Base-by-base conservation (phyloP, 2,797 vertebrate genomes). In the Staurois parvus region DNA sequence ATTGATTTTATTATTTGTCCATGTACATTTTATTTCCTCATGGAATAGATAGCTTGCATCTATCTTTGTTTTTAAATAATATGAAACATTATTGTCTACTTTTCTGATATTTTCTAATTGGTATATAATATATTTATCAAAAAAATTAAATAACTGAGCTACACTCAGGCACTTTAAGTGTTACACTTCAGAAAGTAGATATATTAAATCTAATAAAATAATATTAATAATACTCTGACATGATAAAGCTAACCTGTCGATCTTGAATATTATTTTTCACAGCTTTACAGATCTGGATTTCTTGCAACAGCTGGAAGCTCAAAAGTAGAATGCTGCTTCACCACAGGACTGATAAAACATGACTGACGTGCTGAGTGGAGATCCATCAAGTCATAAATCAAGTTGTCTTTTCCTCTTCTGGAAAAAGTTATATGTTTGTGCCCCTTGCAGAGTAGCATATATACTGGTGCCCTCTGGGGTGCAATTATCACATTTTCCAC, bases 341-440 rank as follows among this genome's bases (percentile, higher is more conserved):
- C 77, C 45, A 56, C 77, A 85, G 3, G 77, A 80, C 62, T 85
- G 52, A 56, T 80, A 85, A 85, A 85, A 85, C 84, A 85, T 85
- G 84, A 80, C 84, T 80, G 77, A 85, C 84, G n/a, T 85, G 77
- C 84, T 80, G 84, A 74, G 77, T 72, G 21, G 72, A 74, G 76
- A 34, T 42, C 72, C 30, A 85, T 80, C 70, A 85, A 80, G 69
- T 80, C 72, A 85, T 85, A 85, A 80, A 85, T 85, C 84, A 85
- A 80, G 29, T 24, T 79, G 83, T 85, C 83, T 67, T 19, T 56
- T 52, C 37, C 66, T 74, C 29, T 72, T 37, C 62, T 75, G 70
- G 34, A 56, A 79, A 29, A 32, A 85, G 84, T 75, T 45, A 80
- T 80, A 62, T 66, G 64, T 67, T 79, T 80, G 15, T 75, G 42